Percentiles rank a stretch among this genome's conserved stretches.
These are phyloP conservation scores for Patella depressa DNA, from an alignment of 2,888 invertebrate genomes.

Conservation along the genomic window DNA sequence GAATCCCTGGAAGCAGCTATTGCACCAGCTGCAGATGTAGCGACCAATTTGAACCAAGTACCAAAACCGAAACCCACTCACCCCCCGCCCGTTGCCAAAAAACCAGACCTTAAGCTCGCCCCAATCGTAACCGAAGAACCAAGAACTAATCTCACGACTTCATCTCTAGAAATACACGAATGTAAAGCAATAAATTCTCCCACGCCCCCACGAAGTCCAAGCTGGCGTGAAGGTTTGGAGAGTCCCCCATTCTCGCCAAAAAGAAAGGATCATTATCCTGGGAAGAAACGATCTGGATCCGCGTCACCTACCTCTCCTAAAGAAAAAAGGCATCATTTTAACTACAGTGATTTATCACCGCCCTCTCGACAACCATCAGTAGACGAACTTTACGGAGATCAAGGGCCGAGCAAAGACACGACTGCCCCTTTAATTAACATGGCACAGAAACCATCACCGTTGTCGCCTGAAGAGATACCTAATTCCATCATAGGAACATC, in stretches of 20 bases:
- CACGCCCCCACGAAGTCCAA: constrained; percentile 67
- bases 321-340: constrained; percentile 56
- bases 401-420: constrained; percentile 13
- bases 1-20: not conserved
- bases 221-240: constrained; percentile 65
- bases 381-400: constrained; percentile 46
- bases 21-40: constrained; percentile 9
- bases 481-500: constrained; percentile 45
- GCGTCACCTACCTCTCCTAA: constrained; percentile 61
- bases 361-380: constrained; percentile 54
- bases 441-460: constrained; percentile 53
- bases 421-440: constrained; percentile 32
- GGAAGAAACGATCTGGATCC: constrained; percentile 57
- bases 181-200: constrained; percentile 49
- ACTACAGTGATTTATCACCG: constrained; percentile 59
- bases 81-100: constrained; percentile 1
- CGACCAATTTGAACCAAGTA: constrained; percentile 15
- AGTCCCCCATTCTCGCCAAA: constrained; percentile 65
- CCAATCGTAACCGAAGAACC: constrained; percentile 20
- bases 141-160: constrained; percentile 10
- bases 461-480: constrained; percentile 55
- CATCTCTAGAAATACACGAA: constrained; percentile 1
- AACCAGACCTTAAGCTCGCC: not conserved
- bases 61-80: constrained; percentile 12
- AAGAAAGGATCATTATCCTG: constrained; percentile 63